Evolutionary conservation across 1,140 invertebrate genomes (phyloP).

Genomic region (Zeugodacus cucurbitae): DNA sequence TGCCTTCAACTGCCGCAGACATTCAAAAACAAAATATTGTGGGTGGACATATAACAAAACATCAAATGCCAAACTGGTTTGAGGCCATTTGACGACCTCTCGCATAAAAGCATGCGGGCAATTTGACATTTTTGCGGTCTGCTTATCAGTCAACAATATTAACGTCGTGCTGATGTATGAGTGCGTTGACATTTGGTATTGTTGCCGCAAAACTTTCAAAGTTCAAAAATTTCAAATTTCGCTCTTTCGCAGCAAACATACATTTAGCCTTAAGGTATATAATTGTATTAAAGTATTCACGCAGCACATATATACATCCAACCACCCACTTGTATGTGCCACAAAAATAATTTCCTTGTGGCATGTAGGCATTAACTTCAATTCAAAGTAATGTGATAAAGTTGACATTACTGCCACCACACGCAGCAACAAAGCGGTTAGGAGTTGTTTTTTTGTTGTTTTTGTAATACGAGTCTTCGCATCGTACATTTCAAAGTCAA

Average conservation of each 20-base stretch:
- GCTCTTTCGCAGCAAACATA: not conserved
- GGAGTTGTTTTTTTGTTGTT: not conserved
- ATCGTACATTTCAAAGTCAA: not conserved
- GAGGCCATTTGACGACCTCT: not conserved
- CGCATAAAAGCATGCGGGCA: not conserved
- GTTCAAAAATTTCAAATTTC: not conserved
- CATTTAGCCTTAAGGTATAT: no score
- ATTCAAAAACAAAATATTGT: not conserved
- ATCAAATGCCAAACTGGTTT: not conserved
- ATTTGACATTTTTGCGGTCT: not conserved
- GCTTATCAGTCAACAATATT: not conserved
- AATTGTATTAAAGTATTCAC: no score
- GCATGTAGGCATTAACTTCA: not conserved
- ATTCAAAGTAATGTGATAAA: not conserved
- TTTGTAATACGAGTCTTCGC: not conserved
- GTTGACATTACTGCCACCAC: not conserved
- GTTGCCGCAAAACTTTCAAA: not conserved
- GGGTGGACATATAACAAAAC: no score
- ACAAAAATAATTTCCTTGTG: no score
- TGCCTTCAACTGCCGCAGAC: not conserved
- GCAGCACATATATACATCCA: not conserved
- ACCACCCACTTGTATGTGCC: no score
- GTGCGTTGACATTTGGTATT: not conserved
- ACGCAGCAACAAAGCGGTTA: not conserved
- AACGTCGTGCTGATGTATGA: not conserved